Evolutionary conservation across 2,888 invertebrate genomes (phyloP), one percentile per base, ranked within the genome.

Genomic region (Ferdinandea cuprea): DNA sequence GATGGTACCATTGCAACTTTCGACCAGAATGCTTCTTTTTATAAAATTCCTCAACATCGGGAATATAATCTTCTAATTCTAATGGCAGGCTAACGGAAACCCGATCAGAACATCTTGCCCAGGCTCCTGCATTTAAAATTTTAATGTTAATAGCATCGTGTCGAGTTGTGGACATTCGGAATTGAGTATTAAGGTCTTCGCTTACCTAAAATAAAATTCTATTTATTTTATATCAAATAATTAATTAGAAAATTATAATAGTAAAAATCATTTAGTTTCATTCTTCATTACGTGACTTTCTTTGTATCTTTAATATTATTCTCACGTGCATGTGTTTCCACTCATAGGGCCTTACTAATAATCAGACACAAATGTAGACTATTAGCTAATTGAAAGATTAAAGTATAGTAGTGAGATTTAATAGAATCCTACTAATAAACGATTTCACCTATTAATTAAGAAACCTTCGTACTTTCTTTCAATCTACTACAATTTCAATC

Each of bases 21-120:
- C 99, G 93, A 7, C 99, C 99, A 87, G 96, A 98, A 92, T 99
- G 99, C 91, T 99, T 98, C 88, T 96, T 97, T 90, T 97, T 96
- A 91, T 99, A 99, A 92, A 99, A 99, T 86, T 99, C 98, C 92
- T 99, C 99, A 21, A 99, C 97, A 92, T 99, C 99, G 1, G 99
- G 99, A 88, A 99, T 98, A 90, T 98, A 98, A 91, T 99, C 99
- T 91, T 99, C 99, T 86, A 99, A 92, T 91, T 99, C 99, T 87
- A 98, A 93, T 15, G 99, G 99, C 88, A 99, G 93, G 90, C 98
- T 97, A 13, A 99, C 98, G 1, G 98, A 96, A 3, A 98, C 97
- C 85, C 98, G 93, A 91, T 99, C 99, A 74, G 97, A 97, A 56
- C 98, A 97, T 83, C 97, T 93, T 0, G 99, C 91, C 99, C 99